Conservation (phyloP, 2,888 invertebrate genomes). For the Entomobrya multifasciata region DNA sequence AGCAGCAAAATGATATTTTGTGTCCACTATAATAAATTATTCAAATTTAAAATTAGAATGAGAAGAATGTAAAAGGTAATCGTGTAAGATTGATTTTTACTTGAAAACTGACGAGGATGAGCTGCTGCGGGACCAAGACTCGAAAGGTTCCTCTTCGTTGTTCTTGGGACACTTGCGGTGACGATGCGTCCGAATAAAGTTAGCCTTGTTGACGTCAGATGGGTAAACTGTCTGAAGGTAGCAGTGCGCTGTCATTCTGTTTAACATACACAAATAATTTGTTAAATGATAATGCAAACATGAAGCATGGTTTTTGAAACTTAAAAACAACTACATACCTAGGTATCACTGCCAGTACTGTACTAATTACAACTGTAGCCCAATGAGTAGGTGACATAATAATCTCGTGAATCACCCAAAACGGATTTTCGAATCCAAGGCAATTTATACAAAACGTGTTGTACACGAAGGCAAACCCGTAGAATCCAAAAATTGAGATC, state of each 20-base stretch:
- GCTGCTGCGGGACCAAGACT: constrained; percentile 81
- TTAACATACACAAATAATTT: too few relatives aligned
- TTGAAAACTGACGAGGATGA: constrained; percentile 81
- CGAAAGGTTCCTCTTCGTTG: constrained; percentile 81
- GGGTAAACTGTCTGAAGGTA: constrained; percentile 87
- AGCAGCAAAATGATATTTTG: constrained; percentile 69
- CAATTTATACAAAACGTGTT: constrained; percentile 91
- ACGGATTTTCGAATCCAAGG: constrained; percentile 92
- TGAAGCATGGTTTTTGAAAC: too few relatives aligned
- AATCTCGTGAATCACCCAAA: constrained; percentile 91
- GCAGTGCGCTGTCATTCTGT: constrained; percentile 87
- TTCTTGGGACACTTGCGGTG: constrained; percentile 57
- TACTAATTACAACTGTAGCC: constrained; percentile 89
- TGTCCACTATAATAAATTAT: constrained; percentile 44
- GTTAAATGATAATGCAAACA: neutral
- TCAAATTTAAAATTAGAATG: too few relatives aligned
- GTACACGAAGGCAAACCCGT: constrained; percentile 91
- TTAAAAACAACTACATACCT: too few relatives aligned
- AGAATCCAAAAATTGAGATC: constrained; percentile 90
- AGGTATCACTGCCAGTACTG: constrained; percentile 90
- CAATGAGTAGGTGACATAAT: constrained; percentile 89
- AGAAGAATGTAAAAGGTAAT: neutral
- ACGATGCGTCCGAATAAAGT: constrained; percentile 82
- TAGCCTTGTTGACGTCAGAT: constrained; percentile 88
- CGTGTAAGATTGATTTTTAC: constrained; percentile 76